phyloP scores from a whole-genome alignment of 2,888 invertebrate genomes.

The Sisyra terminalis region DNA sequence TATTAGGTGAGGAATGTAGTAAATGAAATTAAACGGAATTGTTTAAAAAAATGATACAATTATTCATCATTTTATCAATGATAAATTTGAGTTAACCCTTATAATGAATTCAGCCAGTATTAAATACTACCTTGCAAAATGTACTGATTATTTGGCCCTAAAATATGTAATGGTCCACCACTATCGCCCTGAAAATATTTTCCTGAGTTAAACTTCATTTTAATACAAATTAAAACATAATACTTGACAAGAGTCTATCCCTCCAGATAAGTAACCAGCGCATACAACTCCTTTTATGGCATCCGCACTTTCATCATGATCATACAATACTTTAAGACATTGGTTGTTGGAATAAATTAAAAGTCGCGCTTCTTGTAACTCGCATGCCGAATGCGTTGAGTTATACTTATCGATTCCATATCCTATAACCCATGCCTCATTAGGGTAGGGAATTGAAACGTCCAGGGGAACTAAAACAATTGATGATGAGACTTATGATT shows the following conservation, averaged over 20 bases:
- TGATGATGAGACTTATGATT: too few species aligned
- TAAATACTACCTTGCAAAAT: constrained; percentile 1
- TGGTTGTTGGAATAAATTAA: constrained; percentile 19
- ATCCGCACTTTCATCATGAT: constrained; percentile 17
- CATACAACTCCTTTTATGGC: constrained; percentile 28
- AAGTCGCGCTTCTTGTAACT: constrained; percentile 22
- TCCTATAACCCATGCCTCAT: constrained; percentile 22
- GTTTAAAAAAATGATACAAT: too few species aligned
- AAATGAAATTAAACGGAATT: too few species aligned
- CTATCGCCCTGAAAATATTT: constrained; percentile 7
- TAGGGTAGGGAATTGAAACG: constrained; percentile 12
- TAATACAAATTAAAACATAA: too few species aligned
- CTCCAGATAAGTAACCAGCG: constrained; percentile 36
- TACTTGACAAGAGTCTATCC: constrained; percentile 47
- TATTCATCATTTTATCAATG: too few species aligned
- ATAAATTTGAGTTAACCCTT: too few species aligned
- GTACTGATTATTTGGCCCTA: not conserved
- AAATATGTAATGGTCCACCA: constrained; percentile 6
- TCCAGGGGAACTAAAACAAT: not conserved
- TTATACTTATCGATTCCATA: too few species aligned
- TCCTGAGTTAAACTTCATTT: not conserved
- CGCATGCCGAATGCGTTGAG: too few species aligned
- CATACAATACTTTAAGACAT: constrained; percentile 21
- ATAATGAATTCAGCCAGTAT: not conserved
- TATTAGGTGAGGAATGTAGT: too few species aligned